Conservation (phyloP, 2,113 vertebrate genomes). For the Peromyscus maniculatus region DNA sequence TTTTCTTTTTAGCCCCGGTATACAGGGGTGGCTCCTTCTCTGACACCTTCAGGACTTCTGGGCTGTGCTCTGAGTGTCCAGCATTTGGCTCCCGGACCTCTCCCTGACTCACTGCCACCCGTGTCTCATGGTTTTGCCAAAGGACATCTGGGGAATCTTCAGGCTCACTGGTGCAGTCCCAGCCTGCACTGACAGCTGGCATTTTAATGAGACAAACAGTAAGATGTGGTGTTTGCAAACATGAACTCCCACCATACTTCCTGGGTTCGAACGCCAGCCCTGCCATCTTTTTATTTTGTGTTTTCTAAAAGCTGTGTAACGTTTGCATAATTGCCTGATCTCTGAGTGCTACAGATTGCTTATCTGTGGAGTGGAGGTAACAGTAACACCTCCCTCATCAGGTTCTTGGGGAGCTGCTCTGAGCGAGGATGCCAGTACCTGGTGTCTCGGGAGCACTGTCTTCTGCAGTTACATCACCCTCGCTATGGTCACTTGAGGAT, state of each 20-base stretch:
- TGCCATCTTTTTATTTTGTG: background rate
- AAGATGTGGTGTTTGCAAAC: background rate
- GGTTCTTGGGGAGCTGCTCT: background rate
- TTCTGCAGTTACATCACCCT: background rate
- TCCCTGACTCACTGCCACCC: background rate
- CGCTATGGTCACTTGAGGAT: fast-evolving
- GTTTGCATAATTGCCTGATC: background rate
- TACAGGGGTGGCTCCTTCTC: background rate
- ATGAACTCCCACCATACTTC: background rate
- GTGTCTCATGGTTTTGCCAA: background rate
- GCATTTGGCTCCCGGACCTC: background rate
- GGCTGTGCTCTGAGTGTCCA: background rate
- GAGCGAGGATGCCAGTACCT: background rate
- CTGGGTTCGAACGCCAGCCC: background rate
- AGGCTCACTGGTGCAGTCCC: background rate
- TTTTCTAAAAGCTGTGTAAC: background rate
- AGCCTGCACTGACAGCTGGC: conserved; percentile 23
- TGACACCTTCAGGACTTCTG: too few species aligned
- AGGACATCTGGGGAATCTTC: background rate
- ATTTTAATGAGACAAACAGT: conserved; percentile 21
- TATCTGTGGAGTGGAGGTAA: background rate
- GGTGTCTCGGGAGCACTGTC: too few species aligned
- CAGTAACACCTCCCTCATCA: background rate
- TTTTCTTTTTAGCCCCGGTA: background rate
- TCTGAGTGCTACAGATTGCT: background rate